phyloP scores from a whole-genome alignment of 2,113 vertebrate genomes.

The Elgaria multicarinata region DNA sequence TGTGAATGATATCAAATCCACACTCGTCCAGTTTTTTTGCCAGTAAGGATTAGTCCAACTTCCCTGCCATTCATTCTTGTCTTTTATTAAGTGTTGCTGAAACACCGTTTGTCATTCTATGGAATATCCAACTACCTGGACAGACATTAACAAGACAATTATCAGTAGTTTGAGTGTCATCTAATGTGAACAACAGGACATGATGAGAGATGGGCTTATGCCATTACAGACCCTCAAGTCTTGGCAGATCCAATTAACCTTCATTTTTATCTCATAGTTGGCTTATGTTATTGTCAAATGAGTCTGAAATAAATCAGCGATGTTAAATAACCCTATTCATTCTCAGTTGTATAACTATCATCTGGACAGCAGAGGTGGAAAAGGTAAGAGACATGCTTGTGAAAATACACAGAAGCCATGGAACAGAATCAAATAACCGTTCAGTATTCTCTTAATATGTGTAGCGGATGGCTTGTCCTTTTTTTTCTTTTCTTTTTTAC shows the following conservation, averaged over 20 bases:
- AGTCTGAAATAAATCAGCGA: neutral
- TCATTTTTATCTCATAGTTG: slow-evolving; percentile 7
- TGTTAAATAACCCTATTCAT: neutral
- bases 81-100: slow-evolving; percentile 1
- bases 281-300: neutral
- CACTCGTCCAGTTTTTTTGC: neutral
- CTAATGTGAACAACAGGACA: neutral
- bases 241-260: neutral
- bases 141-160: neutral
- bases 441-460: neutral
- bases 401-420: neutral
- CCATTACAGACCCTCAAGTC: neutral
- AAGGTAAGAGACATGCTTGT: neutral
- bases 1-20: neutral
- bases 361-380: neutral
- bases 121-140: neutral
- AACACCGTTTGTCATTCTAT: neutral
- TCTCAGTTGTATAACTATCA: neutral
- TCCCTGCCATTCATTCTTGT: neutral
- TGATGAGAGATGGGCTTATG: neutral
- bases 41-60: neutral
- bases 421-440: neutral
- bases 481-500: too few species aligned
- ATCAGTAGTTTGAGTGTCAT: neutral
- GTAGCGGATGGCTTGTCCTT: too few species aligned